Evolutionary conservation across 2,888 invertebrate species (phyloP), one percentile per base, ranked within the genome.

Genomic region (Tachina grossa): DNA sequence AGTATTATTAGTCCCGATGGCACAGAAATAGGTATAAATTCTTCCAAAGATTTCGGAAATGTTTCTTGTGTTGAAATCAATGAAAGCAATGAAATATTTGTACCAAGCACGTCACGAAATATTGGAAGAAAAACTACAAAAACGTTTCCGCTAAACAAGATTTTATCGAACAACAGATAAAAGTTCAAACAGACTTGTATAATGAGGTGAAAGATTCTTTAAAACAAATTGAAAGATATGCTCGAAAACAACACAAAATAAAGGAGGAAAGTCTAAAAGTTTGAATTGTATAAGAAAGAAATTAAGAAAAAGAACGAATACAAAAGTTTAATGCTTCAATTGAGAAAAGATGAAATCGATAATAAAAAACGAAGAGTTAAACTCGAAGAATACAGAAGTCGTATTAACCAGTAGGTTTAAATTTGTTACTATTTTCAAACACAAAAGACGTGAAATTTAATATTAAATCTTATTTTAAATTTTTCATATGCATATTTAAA

Each of bases 1-100:
- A 65, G 45, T 16, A 65, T 65, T 6, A 65, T 65, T 9, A 65
- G 45, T 65, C 45, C 63, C 31, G 65, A 66, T 47, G 22, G 65
- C 47, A 47, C 45, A 5, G 65, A 19, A 45, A 47, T 66, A 14
- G 66, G 66, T n/a, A 66, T 66, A 9, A 66, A 45, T 68, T 65
- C 47, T 45, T 45, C 16, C 14, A 19, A 65, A 22, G 16, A 45
- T 41, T 16, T 19, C 8, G n/a, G 47, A 65, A 39, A 57, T 57
- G 14, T 57, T 31, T 39, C 31, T 31, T 57, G 31, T 57, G 31
- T 57, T 31, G 57, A 57, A 22, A 57, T 57, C 57, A 57, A 13
- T 57, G 57, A 57, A 57, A 14, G 31, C 11, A 11, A 66, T 47
- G 41, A 43, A 43, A 16, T 57, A 31, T 31, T 57, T 57, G 57